Evolutionary conservation across 2,888 invertebrate species (phyloP), one percentile per base, ranked within the genome.

Genomic region (Drosophila conformis): DNA sequence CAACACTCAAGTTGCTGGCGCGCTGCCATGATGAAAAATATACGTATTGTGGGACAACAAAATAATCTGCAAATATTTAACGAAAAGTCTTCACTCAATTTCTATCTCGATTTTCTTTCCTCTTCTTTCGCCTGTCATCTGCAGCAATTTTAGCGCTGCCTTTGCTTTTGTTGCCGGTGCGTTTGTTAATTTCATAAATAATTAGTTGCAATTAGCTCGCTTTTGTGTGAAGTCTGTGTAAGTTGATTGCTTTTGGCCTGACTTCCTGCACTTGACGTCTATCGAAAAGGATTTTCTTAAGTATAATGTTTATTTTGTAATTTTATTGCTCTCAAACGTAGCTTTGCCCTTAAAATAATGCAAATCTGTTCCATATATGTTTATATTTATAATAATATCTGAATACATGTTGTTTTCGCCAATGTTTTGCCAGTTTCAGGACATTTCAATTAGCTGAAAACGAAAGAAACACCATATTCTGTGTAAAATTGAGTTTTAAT

Each of bases 391-490:
- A 15, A 25, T 51, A 60, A 73, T 69, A 69, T 11, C 60, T 59
- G 46, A 48, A 1, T 8, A 5, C 8, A 53, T 56, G 62, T 60
- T 77, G 29, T 63, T 73, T 62, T 25, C 10, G 35, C 25, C 56
- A 63, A 56, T 74, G 66, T 53, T 60, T 27, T 52, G 63, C 58
- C 51, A 48, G 56, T 73, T 58, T 48, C 46, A 40, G 69, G 76
- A 67, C 77, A 85, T 82, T 73, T 82, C 85, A 90, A 78, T 90
- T 90, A 90, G 83, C 69, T 81, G 63, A 53, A 85, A 77, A 25
- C 29, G 48, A 56, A 38, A 13, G 27, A 51, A 54, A 35, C 21
- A 25, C 25, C 29, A 31, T 15, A n/a, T n/a, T 42, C 59, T 27
- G 64, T 68, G 40, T 62, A 27, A 82, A 79, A 76, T 72, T 71